Conservation (phyloP, 2,797 vertebrate species). For the Cuculus canorus region DNA sequence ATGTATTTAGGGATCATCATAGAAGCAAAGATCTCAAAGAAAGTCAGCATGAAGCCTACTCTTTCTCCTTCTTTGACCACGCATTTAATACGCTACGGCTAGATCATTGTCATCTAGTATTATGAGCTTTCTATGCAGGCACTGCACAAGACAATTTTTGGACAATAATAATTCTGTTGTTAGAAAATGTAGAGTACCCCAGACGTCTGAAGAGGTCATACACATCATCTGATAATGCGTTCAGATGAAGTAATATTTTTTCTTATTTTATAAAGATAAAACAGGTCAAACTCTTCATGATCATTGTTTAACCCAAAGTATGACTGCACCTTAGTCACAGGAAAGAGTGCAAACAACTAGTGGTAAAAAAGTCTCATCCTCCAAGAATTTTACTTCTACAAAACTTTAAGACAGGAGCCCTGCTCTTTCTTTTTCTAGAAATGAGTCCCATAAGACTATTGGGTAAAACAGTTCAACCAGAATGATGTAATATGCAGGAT, state of each 20-base stretch:
- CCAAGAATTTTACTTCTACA: background rate
- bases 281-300: background rate
- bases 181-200: background rate
- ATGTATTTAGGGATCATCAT: background rate
- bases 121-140: background rate
- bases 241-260: background rate
- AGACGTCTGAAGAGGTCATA: background rate
- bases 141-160: background rate
- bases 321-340: background rate
- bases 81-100: background rate
- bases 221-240: background rate
- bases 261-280: background rate
- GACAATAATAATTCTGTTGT: background rate
- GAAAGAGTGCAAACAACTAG: background rate
- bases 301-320: background rate
- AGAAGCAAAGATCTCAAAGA: background rate
- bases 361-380: background rate
- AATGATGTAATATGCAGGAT: slow-evolving; percentile 27
- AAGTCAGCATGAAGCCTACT: background rate
- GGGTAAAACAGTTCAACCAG: background rate
- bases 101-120: background rate
- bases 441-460: background rate
- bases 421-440: background rate
- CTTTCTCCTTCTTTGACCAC: background rate
- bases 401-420: background rate